Evolutionary conservation across 2,113 vertebrate genomes (phyloP).

Genomic region (Glareola pratincola): DNA sequence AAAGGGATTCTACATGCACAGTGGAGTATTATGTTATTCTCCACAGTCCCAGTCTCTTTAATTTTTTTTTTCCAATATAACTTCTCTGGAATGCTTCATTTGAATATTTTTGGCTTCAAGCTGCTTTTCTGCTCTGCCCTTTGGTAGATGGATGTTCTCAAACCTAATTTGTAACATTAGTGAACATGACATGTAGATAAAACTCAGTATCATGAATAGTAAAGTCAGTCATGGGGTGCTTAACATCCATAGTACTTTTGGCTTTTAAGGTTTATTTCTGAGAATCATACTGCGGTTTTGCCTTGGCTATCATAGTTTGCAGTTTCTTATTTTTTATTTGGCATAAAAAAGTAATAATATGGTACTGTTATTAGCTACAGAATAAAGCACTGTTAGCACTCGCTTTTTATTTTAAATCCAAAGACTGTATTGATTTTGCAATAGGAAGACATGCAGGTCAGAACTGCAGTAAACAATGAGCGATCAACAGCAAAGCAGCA

Average conservation of each 20-base stretch:
- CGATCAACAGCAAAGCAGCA: background rate
- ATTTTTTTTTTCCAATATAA: background rate
- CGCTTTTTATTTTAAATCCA: background rate
- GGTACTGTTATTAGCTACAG: background rate
- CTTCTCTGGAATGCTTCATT: background rate
- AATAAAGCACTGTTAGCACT: background rate
- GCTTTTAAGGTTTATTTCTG: background rate
- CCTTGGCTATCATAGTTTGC: background rate
- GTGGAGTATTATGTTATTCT: background rate
- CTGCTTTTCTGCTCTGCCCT: background rate
- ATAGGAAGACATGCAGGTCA: background rate
- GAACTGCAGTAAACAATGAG: background rate
- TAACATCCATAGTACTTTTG: fast-evolving
- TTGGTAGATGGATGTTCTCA: background rate
- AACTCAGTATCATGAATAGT: background rate
- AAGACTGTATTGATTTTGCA: constrained; percentile 16
- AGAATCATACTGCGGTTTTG: background rate
- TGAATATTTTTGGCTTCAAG: background rate
- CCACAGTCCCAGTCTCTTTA: background rate
- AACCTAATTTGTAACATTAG: background rate
- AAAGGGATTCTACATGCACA: background rate
- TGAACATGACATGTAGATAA: background rate
- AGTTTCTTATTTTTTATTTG: background rate
- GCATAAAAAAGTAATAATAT: background rate
- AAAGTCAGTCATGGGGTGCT: background rate